phyloP scores from a whole-genome alignment of 2,113 vertebrate genomes.

The Eptesicus fuscus region DNA sequence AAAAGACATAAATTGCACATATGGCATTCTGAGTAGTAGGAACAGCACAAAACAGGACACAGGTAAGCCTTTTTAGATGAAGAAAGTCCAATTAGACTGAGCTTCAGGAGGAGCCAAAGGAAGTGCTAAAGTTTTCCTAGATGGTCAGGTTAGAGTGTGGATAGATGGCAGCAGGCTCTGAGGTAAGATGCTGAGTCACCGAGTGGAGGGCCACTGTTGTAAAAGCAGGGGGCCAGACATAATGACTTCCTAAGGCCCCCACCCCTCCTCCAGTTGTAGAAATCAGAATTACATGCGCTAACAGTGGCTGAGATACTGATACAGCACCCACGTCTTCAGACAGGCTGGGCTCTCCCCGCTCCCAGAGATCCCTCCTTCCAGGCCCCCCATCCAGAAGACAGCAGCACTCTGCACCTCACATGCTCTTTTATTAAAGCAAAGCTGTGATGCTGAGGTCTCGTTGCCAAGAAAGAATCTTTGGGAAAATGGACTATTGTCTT shows the following conservation, averaged over 20 bases:
- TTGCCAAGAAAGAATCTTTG: conserved; percentile 24
- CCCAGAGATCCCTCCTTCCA: neutral
- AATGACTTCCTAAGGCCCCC: neutral
- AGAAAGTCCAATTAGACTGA: neutral
- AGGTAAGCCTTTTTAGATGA: neutral
- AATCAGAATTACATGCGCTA: neutral
- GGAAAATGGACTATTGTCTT: conserved; percentile 18
- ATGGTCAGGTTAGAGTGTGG: neutral
- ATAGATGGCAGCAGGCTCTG: neutral
- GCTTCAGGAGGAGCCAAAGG: neutral
- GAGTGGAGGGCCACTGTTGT: no score
- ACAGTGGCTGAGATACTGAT: neutral
- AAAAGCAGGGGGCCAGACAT: neutral
- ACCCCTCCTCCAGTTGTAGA: neutral
- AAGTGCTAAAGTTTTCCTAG: neutral
- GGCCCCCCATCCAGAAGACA: neutral
- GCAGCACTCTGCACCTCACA: rapidly evolving
- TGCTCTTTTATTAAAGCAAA: neutral
- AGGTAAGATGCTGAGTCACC: neutral
- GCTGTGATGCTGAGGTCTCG: neutral
- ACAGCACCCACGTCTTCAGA: neutral
- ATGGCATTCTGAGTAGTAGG: neutral
- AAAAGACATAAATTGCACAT: neutral
- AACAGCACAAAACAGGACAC: neutral
- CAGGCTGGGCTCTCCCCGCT: neutral